phyloP scores from a whole-genome alignment of 2,888 invertebrate genomes.

The Physocephala rufipes region DNA sequence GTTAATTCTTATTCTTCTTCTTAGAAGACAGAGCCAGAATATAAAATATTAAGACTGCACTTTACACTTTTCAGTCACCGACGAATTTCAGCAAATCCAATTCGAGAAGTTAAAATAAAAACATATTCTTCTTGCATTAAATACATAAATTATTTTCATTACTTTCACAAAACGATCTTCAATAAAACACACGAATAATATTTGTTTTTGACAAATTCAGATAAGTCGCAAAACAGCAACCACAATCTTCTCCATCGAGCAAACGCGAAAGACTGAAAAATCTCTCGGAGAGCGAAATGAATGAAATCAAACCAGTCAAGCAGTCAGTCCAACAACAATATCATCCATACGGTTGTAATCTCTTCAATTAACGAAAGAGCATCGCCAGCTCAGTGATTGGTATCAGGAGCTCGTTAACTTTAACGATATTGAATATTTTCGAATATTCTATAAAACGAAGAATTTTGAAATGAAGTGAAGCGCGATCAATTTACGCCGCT shows the following conservation, averaged over 20 bases:
- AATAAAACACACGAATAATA: slow-evolving; percentile 3
- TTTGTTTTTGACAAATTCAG: background rate
- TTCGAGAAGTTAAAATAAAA: background rate
- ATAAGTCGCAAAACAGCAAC: background rate
- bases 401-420: no score
- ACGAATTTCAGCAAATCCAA: background rate
- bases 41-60: background rate
- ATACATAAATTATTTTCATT: background rate
- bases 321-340: background rate
- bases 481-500: no score
- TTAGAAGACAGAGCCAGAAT: background rate
- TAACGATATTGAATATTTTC: no score
- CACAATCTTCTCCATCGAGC: slow-evolving; percentile 12
- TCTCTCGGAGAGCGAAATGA: slow-evolving; percentile 3
- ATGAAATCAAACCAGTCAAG: background rate
- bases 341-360: background rate
- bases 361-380: background rate
- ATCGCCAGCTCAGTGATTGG: no score
- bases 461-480: no score
- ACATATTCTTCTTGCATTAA: background rate
- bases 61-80: background rate
- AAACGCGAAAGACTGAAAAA: slow-evolving; percentile 17
- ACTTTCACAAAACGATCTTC: background rate
- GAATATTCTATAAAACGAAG: no score
- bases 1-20: background rate